Evolutionary conservation across 2,113 vertebrate genomes (phyloP).

Genomic region (Callocephalon fimbriatum): DNA sequence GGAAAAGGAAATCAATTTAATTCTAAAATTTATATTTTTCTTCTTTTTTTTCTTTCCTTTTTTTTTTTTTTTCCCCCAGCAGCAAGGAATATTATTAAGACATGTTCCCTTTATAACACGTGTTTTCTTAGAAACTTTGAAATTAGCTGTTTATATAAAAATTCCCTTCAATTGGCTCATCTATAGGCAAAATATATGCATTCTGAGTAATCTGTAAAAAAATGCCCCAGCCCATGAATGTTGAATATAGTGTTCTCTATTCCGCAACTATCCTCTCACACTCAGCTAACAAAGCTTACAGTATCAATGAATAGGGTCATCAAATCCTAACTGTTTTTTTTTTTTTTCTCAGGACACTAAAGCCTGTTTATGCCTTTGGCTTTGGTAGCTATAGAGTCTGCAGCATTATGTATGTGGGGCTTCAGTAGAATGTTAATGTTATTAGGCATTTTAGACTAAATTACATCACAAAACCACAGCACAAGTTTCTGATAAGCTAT

Average conservation of each 20-base stretch:
- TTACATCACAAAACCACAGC: not conserved
- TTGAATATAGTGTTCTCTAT: not conserved
- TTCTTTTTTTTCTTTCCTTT: too few relatives aligned
- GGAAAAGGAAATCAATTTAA: too few relatives aligned
- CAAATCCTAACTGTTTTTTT: not conserved
- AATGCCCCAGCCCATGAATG: not conserved
- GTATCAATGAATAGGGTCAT: not conserved
- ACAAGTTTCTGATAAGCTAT: not conserved
- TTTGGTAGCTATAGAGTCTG: not conserved
- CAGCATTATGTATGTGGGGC: not conserved
- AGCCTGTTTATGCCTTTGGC: conserved; percentile 13
- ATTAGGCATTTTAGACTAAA: not conserved
- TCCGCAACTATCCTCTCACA: not conserved
- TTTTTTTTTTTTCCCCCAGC: too few relatives aligned
- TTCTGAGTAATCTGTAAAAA: not conserved
- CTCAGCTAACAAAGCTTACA: not conserved
- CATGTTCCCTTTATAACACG: not conserved
- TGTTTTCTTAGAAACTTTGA: not conserved
- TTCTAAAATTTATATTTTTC: too few relatives aligned
- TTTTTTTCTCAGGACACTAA: not conserved
- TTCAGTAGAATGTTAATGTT: conserved; percentile 32
- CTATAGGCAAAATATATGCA: not conserved
- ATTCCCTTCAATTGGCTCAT: not conserved
- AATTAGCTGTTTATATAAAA: not conserved
- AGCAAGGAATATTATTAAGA: too few relatives aligned